Evolutionary conservation across 2,888 invertebrate genomes (phyloP), one percentile per base, ranked within the genome.

Genomic region (Thecocarcelia acutangulata): DNA sequence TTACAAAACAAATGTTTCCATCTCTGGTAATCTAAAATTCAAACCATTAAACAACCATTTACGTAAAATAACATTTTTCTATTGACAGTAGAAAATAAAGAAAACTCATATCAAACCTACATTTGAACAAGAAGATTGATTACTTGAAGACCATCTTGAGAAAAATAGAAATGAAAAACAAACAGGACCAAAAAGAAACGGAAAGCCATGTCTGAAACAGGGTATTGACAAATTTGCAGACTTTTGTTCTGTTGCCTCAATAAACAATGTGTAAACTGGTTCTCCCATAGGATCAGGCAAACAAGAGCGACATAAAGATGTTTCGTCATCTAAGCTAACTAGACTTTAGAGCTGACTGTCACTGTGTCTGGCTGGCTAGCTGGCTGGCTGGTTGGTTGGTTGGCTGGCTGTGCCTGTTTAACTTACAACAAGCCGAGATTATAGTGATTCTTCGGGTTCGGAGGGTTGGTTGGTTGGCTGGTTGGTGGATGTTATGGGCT

Each of bases 171-270:
- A 21, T 3, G 19, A 24, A 37, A 44, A n/a, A 4, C 1, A 50
- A 50, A 46, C 15, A 33, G 61, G 33, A 17, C 33, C 19, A 24
- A 64, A 48, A 42, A 17, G 17, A 54, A 50, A 54, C 40, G 54
- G 66, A 59, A 61, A 33, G 21, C 58, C 42, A 44, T 40, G 33
- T 50, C 61, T 63, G 24, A 54, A 69, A 76, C 33, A 42, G 61
- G 56, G 54, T 83, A 84, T 85, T 87, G 90, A 89, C 90, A 89
- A 89, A 89, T 89, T 89, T 87, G 89, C 87, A 86, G 87, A 86
- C 86, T 87, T 86, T 87, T 87, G 86, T 86, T 87, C 86, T 54
- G 66, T 87, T 87, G 86, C 86, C 87, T 86, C 59, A 66, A 17
- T 54, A 52, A 75, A 75, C 48, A 42, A 66, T 72, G 24, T 78